phyloP scores from a whole-genome alignment of 2,797 vertebrate genomes.

The Gephyroberyx darwinii region DNA sequence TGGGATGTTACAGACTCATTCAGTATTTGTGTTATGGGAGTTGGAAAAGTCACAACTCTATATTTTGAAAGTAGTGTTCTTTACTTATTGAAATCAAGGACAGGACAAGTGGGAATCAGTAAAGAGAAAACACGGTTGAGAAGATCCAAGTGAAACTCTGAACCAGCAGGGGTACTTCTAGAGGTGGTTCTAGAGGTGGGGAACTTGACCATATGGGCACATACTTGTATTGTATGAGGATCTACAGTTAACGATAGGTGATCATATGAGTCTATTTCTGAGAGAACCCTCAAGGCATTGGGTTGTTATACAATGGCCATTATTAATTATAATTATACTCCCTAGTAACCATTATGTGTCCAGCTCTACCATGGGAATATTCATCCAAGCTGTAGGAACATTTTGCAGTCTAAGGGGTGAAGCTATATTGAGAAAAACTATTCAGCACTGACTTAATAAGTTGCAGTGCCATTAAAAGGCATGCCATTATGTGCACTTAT shows the following conservation, averaged over 20 bases:
- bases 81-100: conserved; percentile 36
- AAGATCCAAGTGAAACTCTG: conserved; percentile 16
- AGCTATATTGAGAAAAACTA: conserved; percentile 6
- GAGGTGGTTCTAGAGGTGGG: neutral
- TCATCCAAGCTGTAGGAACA: neutral
- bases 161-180: conserved; percentile 3
- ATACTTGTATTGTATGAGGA: no score
- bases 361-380: neutral
- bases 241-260: neutral
- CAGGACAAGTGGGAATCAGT: conserved; percentile 14
- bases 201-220: neutral
- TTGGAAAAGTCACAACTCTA: conserved; percentile 10
- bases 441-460: conserved; percentile 10
- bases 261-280: neutral
- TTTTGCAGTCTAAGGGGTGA: conserved; percentile 13
- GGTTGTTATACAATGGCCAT: neutral
- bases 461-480: conserved; percentile 38
- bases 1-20: conserved; percentile 3
- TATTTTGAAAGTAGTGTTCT: conserved; percentile 20
- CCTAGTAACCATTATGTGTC: neutral
- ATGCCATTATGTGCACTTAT: conserved; percentile 50
- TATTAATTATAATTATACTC: neutral
- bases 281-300: neutral
- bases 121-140: conserved; percentile 8
- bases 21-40: conserved; percentile 21